Percentiles rank a stretch among this genome's conserved stretches.
These are phyloP conservation scores for Lepidotrigona ventralis DNA, from an alignment of 1,140 invertebrate genomes.

Conservation along the genomic window DNA sequence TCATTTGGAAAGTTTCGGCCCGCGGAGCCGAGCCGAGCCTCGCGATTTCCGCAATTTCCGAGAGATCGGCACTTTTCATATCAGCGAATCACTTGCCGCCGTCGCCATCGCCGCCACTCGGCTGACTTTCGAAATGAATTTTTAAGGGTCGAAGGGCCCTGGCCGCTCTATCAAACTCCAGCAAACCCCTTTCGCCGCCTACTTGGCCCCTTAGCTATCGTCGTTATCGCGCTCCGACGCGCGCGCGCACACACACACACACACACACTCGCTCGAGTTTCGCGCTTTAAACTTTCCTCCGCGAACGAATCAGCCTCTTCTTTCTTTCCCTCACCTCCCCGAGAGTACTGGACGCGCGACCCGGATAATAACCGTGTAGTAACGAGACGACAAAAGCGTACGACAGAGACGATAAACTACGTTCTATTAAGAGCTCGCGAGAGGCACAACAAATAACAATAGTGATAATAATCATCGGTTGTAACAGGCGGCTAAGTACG, in stretches of 20 bases:
- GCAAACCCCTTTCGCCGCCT: background rate
- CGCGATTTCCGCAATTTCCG: conserved; percentile 64
- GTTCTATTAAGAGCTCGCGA: conserved; percentile 21
- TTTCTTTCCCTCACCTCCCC: no score
- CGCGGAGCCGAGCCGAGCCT: conserved; percentile 19
- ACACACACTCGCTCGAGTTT: background rate
- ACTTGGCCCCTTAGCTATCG: no score
- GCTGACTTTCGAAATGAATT: conserved; percentile 74
- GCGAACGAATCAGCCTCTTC: no score
- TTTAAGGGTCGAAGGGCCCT: conserved; percentile 64
- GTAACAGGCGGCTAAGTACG: conserved; percentile 13
- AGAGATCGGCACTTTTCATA: conserved; percentile 33
- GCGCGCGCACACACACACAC: no score
- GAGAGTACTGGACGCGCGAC: no score
- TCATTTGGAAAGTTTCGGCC: conserved; percentile 72
- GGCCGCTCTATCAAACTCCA: conserved; percentile 24
- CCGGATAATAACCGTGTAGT: no score
- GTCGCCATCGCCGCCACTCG: conserved; percentile 17
- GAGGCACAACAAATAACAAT: conserved; percentile 20
- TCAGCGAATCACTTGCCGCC: conserved; percentile 39
- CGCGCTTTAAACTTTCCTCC: conserved; percentile 1
- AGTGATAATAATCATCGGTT: background rate
- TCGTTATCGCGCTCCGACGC: no score
- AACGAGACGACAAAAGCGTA: conserved; percentile 15
- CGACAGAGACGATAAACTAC: background rate